Conservation (phyloP, 2,797 vertebrate species). For the Chaunax sp. region DNA sequence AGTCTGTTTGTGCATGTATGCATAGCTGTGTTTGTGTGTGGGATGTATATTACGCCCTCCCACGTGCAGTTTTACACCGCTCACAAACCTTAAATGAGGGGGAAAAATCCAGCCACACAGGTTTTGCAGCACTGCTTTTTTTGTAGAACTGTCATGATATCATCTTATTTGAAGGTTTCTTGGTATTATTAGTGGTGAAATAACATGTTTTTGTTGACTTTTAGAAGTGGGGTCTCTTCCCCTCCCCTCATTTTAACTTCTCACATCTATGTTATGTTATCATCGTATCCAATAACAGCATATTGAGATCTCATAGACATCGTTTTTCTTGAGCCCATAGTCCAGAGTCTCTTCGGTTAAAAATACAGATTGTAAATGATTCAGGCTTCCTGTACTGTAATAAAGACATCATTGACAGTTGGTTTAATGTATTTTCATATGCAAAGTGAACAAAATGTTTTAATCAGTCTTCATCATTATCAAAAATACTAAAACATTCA, state of each 20-base stretch:
- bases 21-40: conserved; percentile 33
- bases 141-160: conserved; percentile 61
- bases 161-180: conserved; percentile 53
- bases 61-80: conserved; percentile 22
- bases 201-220: conserved; percentile 40
- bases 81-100: conserved; percentile 16
- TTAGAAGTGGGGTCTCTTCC: conserved; percentile 15
- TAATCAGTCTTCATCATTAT: neutral
- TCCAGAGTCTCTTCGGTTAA: conserved; percentile 20
- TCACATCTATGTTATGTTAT: conserved; percentile 30
- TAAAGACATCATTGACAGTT: neutral
- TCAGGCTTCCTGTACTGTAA: conserved; percentile 8
- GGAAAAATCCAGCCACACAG: conserved; percentile 33
- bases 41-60: neutral
- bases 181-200: conserved; percentile 30
- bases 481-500: neutral
- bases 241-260: conserved; percentile 18
- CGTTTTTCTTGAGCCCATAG: conserved; percentile 26
- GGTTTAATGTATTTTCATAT: conserved; percentile 4
- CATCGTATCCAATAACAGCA: conserved; percentile 48
- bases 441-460: neutral
- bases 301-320: conserved; percentile 29
- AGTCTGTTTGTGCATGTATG: conserved; percentile 40
- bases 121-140: conserved; percentile 28
- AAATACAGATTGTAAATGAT: conserved; percentile 22